Evolutionary conservation across 2,797 vertebrate species (phyloP), one percentile per base, ranked within the genome.

Genomic region (Eurystomus glaucurus): DNA sequence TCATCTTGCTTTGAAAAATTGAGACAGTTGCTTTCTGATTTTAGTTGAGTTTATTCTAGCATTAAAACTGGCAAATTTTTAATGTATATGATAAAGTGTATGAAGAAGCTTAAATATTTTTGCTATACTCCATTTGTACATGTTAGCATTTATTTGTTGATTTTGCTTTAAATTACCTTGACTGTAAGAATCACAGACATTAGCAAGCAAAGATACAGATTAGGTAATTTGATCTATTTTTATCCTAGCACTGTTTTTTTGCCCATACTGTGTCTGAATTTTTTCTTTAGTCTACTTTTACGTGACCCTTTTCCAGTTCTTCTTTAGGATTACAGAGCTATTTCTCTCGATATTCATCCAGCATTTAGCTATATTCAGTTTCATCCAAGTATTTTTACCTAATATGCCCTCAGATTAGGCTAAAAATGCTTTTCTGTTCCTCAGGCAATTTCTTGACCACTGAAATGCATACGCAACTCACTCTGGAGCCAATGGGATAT

Each of bases 401-500:
- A 78, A 50, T 33, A 45, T 33, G 2, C 2, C 5, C 13, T 55
- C 12, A 88, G 13, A 64, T 65, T 64, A 50, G 41, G 7, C 18
- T 68, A 68, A 26, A 84, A 68, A 37, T 26, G 1, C 2, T 50
- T 46, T 70, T 77, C 16, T 85, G 4, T 39, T 86, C 31, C 23
- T 81, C 1, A 9, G 23, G 12, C 18, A 75, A 68, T 84, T 71
- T 89, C 18, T 61, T 2, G 1, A 29, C 23, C 21, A 26, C 3
- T 51, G 46, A 70, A 86, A 76, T 68, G 3, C 19, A 41, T 3
- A 41, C 6, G 4, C 10, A 75, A 41, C 37, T 71, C 1, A 0
- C 13, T 41, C 12, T 54, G 33, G 69, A 50, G 4, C 25, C 28
- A 57, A 15, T 0, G 2, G 6, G 3, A 9, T 55, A 20, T 10